A percentile compares a stretch with the other conserved stretches of the same genome.
Evolutionary conservation across 1,140 invertebrate genomes (phyloP).

Genomic region (Lucilia sericata): DNA sequence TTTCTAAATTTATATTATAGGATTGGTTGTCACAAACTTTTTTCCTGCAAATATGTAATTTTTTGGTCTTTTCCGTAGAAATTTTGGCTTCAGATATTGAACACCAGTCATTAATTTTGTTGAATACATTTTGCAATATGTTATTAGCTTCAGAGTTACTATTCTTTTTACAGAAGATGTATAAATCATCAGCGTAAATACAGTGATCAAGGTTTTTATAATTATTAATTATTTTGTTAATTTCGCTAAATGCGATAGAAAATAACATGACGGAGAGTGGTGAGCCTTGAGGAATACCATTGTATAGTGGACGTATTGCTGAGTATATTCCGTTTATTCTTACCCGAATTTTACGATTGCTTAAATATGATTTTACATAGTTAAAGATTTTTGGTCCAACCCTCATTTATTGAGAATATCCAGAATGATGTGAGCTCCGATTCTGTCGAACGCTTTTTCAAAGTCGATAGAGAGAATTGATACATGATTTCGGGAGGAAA

Average conservation of each 20-base stretch:
- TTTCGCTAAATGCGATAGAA: constrained; percentile 47
- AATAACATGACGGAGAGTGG: constrained; percentile 47
- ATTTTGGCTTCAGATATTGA: too few relatives aligned
- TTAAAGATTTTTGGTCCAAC: constrained; percentile 47
- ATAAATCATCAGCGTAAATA: constrained; percentile 48
- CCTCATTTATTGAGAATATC: constrained; percentile 45
- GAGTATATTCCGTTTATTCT: constrained; percentile 29
- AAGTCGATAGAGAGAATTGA: constrained; percentile 48
- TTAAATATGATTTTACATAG: constrained; percentile 43
- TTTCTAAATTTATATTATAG: constrained; percentile 6
- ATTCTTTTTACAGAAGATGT: constrained; percentile 44
- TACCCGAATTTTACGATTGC: constrained; percentile 45
- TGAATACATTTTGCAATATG: too few relatives aligned
- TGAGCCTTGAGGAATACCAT: constrained; percentile 49
- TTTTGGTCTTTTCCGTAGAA: constrained; percentile 48
- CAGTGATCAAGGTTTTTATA: constrained; percentile 42
- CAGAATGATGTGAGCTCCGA: constrained; percentile 45
- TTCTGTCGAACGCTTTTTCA: constrained; percentile 45
- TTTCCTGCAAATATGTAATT: constrained; percentile 47
- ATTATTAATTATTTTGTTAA: background rate
- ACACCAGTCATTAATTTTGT: too few relatives aligned
- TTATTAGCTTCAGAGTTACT: too few relatives aligned
- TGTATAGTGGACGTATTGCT: constrained; percentile 1
- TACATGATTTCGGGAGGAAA: constrained; percentile 46
- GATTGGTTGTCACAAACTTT: constrained; percentile 36